A percentile compares a stretch with the other conserved stretches of the same genome.
Conservation (phyloP, 2,888 invertebrate species). For the Zele albiditarsus region DNA sequence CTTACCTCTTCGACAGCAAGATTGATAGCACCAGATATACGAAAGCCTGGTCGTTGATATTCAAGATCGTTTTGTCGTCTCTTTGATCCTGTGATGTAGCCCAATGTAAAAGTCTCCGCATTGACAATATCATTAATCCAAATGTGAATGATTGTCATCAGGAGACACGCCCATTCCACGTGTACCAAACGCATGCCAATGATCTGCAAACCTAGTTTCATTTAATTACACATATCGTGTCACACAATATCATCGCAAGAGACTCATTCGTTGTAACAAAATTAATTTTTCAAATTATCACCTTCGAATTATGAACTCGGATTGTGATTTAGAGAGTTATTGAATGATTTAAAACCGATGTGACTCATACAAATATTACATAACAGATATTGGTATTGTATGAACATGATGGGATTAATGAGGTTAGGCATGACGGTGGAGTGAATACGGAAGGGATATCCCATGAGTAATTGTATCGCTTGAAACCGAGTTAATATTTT, state of each 20-base stretch:
- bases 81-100: constrained; percentile 90
- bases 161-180: constrained; percentile 62
- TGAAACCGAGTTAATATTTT: not conserved
- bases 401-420: not conserved
- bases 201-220: constrained; percentile 33
- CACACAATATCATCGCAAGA: not conserved
- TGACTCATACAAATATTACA: not conserved
- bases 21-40: constrained; percentile 88
- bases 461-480: not conserved
- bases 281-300: not conserved
- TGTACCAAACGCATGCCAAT: constrained; percentile 63
- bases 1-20: constrained; percentile 88
- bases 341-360: not conserved
- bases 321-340: not conserved
- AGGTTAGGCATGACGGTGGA: constrained; percentile 11
- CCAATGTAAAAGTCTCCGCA: constrained; percentile 82
- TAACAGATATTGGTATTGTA: not conserved
- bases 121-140: constrained; percentile 57
- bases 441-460: constrained; percentile 13
- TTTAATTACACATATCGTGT: not conserved
- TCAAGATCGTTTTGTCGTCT: constrained; percentile 84
- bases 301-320: not conserved
- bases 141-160: constrained; percentile 61
- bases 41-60: constrained; percentile 85
- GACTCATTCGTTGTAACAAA: not conserved